phyloP scores from a whole-genome alignment of 2,797 vertebrate species.

The Sebastes paucispinis region DNA sequence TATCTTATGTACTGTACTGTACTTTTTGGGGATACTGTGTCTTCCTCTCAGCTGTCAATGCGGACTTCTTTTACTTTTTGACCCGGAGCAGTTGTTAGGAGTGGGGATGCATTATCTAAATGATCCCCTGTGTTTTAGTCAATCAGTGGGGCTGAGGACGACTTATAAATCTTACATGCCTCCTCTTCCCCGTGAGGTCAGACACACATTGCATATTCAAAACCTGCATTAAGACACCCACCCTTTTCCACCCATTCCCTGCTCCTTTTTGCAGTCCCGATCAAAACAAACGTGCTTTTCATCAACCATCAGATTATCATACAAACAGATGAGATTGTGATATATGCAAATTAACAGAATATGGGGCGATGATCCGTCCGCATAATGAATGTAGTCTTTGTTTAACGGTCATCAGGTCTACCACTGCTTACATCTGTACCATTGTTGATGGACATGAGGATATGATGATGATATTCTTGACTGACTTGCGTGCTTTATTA shows the following conservation, averaged over 20 bases:
- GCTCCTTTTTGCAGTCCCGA: constrained; percentile 28
- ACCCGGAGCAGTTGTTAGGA: constrained; percentile 55
- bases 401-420: constrained; percentile 71
- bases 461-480: constrained; percentile 69
- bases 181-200: constrained; percentile 70
- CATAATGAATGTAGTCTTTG: constrained; percentile 77
- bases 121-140: constrained; percentile 80
- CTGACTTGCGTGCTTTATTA: constrained; percentile 63
- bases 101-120: constrained; percentile 70
- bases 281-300: constrained; percentile 62
- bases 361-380: constrained; percentile 62
- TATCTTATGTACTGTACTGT: not conserved
- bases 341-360: constrained; percentile 73
- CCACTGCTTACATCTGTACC: constrained; percentile 70
- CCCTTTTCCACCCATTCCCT: constrained; percentile 18
- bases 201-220: constrained; percentile 79
- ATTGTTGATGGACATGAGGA: constrained; percentile 70
- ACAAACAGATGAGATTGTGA: constrained; percentile 72
- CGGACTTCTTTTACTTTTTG: constrained; percentile 43
- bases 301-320: constrained; percentile 72
- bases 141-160: constrained; percentile 68
- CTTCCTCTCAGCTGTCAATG: constrained; percentile 14
- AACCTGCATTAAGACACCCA: constrained; percentile 70
- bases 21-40: constrained; percentile 11
- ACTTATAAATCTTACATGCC: constrained; percentile 82